phyloP scores from a whole-genome alignment of 2,888 invertebrate genomes.

The Mechanitis messenoides region DNA sequence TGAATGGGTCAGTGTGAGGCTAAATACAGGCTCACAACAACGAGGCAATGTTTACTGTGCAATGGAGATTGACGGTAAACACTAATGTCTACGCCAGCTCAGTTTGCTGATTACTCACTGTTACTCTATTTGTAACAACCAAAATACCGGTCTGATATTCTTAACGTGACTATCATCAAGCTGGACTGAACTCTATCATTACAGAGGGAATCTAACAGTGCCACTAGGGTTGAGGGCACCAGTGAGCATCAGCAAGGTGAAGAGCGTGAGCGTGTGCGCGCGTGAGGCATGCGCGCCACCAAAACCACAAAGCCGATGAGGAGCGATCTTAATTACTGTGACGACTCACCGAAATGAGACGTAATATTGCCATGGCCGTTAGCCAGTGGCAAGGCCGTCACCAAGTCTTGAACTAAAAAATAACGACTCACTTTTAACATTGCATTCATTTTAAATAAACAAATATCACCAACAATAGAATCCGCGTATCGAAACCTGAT shows the following conservation, averaged over 20 bases:
- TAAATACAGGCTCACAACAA: constrained; percentile 66
- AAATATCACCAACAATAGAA: constrained; percentile 29
- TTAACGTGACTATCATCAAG: constrained; percentile 4
- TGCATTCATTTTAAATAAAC: constrained; percentile 54
- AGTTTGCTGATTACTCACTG: constrained; percentile 41
- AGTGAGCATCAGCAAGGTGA: constrained; percentile 31
- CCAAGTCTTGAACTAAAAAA: constrained; percentile 78
- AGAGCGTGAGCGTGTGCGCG: constrained; percentile 53
- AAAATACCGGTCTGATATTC: constrained; percentile 5
- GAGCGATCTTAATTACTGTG: constrained; percentile 60
- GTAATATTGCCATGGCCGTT: constrained; percentile 75
- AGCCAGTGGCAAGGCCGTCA: constrained; percentile 76
- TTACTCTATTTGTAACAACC: constrained; percentile 5
- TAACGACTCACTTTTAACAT: constrained; percentile 74
- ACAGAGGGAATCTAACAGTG: constrained; percentile 4
- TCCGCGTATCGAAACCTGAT: constrained; percentile 28
- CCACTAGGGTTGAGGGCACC: constrained; percentile 8
- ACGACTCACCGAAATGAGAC: constrained; percentile 77
- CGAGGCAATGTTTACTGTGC: constrained; percentile 58
- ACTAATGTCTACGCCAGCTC: constrained; percentile 52
- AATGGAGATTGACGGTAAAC: constrained; percentile 48
- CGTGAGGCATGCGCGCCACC: constrained; percentile 65
- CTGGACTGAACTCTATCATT: constrained; percentile 4
- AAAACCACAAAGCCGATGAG: constrained; percentile 73
- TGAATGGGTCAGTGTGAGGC: constrained; percentile 62